Conservation (phyloP, 2,888 invertebrate species). For the Zelleria hepariella region DNA sequence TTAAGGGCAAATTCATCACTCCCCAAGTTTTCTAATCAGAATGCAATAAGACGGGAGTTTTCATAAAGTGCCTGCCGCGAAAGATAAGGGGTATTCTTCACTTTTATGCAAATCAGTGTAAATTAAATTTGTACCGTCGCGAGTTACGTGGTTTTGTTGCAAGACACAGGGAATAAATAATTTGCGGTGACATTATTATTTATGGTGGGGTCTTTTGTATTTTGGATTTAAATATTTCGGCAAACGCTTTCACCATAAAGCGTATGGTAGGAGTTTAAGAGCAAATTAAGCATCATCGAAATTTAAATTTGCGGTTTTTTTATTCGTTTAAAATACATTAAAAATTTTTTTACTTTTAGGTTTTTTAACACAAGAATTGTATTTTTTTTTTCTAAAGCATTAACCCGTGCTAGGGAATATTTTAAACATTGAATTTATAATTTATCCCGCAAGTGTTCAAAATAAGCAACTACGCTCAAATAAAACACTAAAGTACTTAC, state of each 20-base stretch:
- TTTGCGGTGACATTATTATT: neutral
- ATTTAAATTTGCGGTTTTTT: no score
- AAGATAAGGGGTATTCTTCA: slow-evolving; percentile 55
- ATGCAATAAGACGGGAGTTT: slow-evolving; percentile 62
- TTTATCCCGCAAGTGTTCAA: no score
- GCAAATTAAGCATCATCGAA: no score
- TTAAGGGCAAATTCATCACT: slow-evolving; percentile 25
- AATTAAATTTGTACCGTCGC: slow-evolving; percentile 31
- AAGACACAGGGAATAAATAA: neutral
- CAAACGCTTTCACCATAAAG: neutral
- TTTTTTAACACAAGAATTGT: no score
- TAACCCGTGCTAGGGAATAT: no score
- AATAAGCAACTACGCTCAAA: no score
- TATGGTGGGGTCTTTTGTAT: neutral
- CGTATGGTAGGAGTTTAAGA: neutral
- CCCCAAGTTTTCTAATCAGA: slow-evolving; percentile 41
- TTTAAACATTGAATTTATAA: no score
- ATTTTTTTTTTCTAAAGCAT: no score
- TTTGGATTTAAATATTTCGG: neutral
- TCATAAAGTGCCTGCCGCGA: slow-evolving; percentile 54
- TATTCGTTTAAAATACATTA: no score
- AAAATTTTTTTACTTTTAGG: no score
- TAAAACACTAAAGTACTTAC: neutral
- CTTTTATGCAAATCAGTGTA: slow-evolving; percentile 58
- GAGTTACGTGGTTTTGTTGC: slow-evolving; percentile 27